Evolutionary conservation across 2,113 vertebrate species (phyloP).

Genomic region (Dipodomys merriami): DNA sequence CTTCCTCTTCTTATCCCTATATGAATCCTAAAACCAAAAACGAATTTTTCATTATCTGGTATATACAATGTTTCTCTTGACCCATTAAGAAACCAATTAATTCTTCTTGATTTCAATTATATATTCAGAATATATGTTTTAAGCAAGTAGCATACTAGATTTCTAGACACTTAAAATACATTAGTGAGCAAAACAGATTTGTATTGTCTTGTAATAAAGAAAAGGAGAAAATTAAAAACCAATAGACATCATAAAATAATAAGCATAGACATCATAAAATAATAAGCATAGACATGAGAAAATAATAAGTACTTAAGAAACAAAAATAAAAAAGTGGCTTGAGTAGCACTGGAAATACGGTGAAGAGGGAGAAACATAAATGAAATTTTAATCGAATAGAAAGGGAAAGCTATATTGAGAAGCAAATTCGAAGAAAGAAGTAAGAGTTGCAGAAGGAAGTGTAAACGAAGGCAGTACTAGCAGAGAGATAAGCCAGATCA

Average conservation of each 20-base stretch:
- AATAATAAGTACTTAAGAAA: not conserved
- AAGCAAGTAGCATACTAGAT: not conserved
- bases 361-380: not conserved
- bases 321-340: not conserved
- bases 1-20: not conserved
- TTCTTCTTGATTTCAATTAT: not conserved
- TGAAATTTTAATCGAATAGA: too few relatives aligned
- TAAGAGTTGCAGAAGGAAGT: too few relatives aligned
- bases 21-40: not conserved
- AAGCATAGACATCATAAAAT: too few relatives aligned
- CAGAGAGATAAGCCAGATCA: not conserved
- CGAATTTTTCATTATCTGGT: not conserved
- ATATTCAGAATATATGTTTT: not conserved
- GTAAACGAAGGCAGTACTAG: not conserved
- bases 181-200: not conserved
- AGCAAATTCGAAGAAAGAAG: not conserved
- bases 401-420: not conserved
- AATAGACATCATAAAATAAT: too few relatives aligned
- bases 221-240: too few relatives aligned
- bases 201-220: too few relatives aligned
- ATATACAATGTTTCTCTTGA: not conserved
- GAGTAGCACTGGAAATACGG: not conserved
- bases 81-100: not conserved
- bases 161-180: not conserved
- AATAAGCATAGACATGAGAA: not conserved